phyloP scores from a whole-genome alignment of 2,888 invertebrate species.

The Nysson spinosus region DNA sequence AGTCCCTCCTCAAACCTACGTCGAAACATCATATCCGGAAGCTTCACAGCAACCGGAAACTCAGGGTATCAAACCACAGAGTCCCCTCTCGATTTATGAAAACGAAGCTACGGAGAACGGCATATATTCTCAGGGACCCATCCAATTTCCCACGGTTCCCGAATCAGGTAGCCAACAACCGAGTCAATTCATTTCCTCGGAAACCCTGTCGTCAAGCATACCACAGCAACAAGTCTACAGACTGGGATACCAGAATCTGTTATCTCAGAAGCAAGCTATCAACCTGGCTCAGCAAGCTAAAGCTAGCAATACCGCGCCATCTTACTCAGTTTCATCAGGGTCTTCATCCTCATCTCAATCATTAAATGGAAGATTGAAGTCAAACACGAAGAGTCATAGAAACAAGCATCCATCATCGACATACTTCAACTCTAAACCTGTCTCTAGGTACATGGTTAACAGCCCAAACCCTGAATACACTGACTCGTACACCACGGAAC shows the following conservation, averaged over 20 bases:
- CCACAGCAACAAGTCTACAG: conserved; percentile 51
- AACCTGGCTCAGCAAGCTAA: conserved; percentile 35
- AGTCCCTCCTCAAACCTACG: conserved; percentile 67
- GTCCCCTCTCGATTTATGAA: conserved; percentile 23
- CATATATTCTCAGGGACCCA: conserved; percentile 70
- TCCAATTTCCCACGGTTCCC: conserved; percentile 69
- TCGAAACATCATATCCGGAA: conserved; percentile 46
- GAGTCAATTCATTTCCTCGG: conserved; percentile 61
- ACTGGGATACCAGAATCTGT: conserved; percentile 48
- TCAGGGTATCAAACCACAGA: conserved; percentile 25
- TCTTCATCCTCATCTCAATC: conserved; percentile 13
- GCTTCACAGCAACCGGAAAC: not conserved
- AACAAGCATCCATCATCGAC: not conserved
- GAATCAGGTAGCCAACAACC: conserved; percentile 36
- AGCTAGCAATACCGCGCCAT: not conserved
- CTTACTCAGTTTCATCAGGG: conserved; percentile 6
- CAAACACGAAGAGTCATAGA: not conserved
- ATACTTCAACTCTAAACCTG: too few relatives aligned
- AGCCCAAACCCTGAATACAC: conserved; percentile 68
- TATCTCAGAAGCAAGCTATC: conserved; percentile 36
- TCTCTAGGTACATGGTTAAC: conserved; percentile 62
- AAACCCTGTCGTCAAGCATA: conserved; percentile 41
- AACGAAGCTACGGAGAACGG: conserved; percentile 26
- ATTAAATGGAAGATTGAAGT: not conserved
- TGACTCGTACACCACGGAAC: conserved; percentile 31